phyloP scores from a whole-genome alignment of 2,888 invertebrate species.

The Gandaritis pyraliata region DNA sequence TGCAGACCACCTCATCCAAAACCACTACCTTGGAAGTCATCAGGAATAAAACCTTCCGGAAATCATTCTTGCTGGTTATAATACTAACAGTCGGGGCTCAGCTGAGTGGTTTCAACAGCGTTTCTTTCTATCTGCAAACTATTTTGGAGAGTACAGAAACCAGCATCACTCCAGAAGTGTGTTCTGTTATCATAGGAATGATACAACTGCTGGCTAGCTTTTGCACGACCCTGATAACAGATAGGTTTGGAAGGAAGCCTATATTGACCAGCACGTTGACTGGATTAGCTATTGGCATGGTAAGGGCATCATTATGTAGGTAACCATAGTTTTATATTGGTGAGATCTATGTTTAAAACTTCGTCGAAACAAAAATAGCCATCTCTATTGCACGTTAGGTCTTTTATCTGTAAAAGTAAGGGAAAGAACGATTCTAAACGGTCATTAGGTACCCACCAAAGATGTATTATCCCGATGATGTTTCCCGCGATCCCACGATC shows the following conservation, averaged over 20 bases:
- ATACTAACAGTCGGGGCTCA: constrained; percentile 40
- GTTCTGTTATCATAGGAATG: constrained; percentile 61
- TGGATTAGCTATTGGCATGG: constrained; percentile 56
- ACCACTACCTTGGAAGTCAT: constrained; percentile 40
- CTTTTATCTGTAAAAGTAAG: too few relatives aligned
- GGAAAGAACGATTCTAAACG: too few relatives aligned
- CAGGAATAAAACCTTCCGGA: constrained; percentile 47
- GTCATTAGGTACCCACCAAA: too few relatives aligned
- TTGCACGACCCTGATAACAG: constrained; percentile 53
- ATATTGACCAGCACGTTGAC: constrained; percentile 49
- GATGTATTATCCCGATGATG: too few relatives aligned
- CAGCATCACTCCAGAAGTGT: constrained; percentile 55
- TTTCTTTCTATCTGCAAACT: constrained; percentile 64
- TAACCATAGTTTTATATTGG: too few relatives aligned
- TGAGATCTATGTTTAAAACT: too few relatives aligned
- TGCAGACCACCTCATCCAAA: constrained; percentile 23
- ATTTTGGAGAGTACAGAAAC: constrained; percentile 64
- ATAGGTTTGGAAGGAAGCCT: constrained; percentile 57
- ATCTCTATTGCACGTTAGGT: too few relatives aligned
- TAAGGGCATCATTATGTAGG: constrained; percentile 33
- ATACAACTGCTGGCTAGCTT: constrained; percentile 62
- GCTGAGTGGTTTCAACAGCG: constrained; percentile 59
- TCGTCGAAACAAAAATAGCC: too few relatives aligned
- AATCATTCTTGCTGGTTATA: constrained; percentile 47
- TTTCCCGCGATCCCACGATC: too few relatives aligned